phyloP scores from a whole-genome alignment of 2,113 vertebrate species.

The Seriola quinqueradiata region DNA sequence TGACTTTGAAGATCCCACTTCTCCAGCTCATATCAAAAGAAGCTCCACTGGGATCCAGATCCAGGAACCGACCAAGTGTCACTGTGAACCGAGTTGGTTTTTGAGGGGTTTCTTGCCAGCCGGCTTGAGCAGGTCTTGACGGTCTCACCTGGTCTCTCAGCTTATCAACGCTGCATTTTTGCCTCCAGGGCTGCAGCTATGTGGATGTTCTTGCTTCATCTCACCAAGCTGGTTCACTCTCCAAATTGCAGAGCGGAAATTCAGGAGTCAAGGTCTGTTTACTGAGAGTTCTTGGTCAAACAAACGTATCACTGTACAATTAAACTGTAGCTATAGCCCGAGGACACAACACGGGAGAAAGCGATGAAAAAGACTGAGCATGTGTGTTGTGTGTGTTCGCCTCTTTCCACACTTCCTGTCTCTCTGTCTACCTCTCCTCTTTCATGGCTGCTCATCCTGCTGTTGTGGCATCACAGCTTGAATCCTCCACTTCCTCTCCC shows the following conservation, averaged over 20 bases:
- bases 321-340: background rate
- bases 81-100: background rate
- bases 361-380: background rate
- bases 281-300: background rate
- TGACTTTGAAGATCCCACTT: constrained; percentile 38
- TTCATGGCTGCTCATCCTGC: constrained; percentile 44
- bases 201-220: background rate
- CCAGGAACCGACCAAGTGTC: constrained; percentile 28
- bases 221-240: background rate
- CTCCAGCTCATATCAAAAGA: constrained; percentile 24
- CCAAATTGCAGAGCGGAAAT: background rate
- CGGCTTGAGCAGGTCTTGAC: background rate
- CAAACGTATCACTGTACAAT: background rate
- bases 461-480: constrained; percentile 63
- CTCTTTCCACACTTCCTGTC: constrained; percentile 15
- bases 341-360: background rate
- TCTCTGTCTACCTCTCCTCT: constrained; percentile 32
- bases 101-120: background rate
- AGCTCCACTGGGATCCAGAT: constrained; percentile 22
- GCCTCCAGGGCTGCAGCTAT: background rate
- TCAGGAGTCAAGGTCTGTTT: background rate
- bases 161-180: constrained; percentile 5
- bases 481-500: constrained; percentile 47
- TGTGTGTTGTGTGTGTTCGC: constrained; percentile 6
- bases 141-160: background rate